Percentiles rank a stretch among this genome's conserved stretches.
Conservation (phyloP, 2,113 vertebrate genomes). For the Odocoileus virginianus region DNA sequence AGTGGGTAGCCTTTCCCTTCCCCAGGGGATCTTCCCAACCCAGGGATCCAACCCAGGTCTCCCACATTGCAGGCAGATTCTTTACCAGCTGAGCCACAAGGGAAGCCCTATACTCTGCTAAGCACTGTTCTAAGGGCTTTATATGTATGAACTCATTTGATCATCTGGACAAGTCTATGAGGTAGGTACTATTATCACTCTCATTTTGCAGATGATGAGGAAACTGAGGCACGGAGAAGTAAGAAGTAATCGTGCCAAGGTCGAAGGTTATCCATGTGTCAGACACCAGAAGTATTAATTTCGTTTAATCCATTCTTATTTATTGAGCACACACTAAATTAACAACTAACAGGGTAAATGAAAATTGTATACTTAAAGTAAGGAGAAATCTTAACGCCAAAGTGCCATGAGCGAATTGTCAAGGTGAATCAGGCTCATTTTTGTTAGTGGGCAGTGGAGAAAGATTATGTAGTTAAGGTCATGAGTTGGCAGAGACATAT, state of each 20-base stretch:
- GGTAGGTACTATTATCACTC: neutral
- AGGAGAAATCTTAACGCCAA: conserved; percentile 13
- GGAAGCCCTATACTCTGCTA: neutral
- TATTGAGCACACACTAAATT: conserved; percentile 15
- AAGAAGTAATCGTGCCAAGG: neutral
- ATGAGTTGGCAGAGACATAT: neutral
- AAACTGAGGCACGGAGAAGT: neutral
- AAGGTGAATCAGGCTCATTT: neutral
- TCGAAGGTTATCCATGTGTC: neutral
- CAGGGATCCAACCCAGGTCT: neutral
- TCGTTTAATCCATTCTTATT: neutral
- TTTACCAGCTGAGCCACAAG: neutral
- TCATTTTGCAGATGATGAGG: conserved; percentile 34
- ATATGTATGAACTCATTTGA: neutral
- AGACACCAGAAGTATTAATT: conserved; percentile 25
- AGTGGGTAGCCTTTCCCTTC: neutral
- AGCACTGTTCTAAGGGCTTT: neutral
- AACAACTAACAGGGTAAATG: neutral
- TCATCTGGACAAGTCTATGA: neutral
- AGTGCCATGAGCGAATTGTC: neutral
- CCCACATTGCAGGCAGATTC: neutral
- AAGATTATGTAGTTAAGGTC: neutral
- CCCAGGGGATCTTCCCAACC: neutral
- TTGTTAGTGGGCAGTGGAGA: neutral
- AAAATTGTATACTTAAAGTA: neutral